Evolutionary conservation across 2,888 invertebrate species (phyloP).

Genomic region (Leptinotarsa juncta): DNA sequence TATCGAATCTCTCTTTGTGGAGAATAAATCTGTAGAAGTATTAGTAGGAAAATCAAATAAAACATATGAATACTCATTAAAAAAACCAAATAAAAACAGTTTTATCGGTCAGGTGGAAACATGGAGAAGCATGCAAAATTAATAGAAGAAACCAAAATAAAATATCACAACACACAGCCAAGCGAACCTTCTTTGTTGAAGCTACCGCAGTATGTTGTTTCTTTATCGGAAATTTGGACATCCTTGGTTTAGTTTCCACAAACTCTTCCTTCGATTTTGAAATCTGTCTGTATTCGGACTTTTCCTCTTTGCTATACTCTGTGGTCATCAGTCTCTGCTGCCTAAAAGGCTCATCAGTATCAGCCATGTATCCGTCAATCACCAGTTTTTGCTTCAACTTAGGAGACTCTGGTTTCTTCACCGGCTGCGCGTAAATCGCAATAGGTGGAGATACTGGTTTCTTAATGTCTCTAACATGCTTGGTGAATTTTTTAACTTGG

Average conservation of each 20-base stretch:
- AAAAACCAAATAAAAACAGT: not conserved
- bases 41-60: constrained; percentile 1
- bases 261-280: constrained; percentile 57
- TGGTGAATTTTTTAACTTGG: constrained; percentile 58
- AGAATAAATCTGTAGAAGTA: not conserved
- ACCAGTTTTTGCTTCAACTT: constrained; percentile 68
- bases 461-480: constrained; percentile 56
- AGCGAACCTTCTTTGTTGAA: constrained; percentile 64
- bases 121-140: not conserved
- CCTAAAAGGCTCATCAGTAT: constrained; percentile 74
- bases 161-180: constrained; percentile 44
- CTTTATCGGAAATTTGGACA: constrained; percentile 59
- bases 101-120: not conserved
- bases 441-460: constrained; percentile 64
- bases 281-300: constrained; percentile 57
- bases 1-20: not conserved
- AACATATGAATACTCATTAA: not conserved
- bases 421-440: constrained; percentile 57
- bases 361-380: constrained; percentile 76
- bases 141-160: constrained; percentile 1
- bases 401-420: constrained; percentile 64
- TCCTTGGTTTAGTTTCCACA: constrained; percentile 54
- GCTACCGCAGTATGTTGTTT: constrained; percentile 58
- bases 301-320: constrained; percentile 59
- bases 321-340: constrained; percentile 54